Percentiles rank a stretch among this genome's conserved stretches.
Conservation (phyloP, 2,797 vertebrate species). For the Esox masquinongy region DNA sequence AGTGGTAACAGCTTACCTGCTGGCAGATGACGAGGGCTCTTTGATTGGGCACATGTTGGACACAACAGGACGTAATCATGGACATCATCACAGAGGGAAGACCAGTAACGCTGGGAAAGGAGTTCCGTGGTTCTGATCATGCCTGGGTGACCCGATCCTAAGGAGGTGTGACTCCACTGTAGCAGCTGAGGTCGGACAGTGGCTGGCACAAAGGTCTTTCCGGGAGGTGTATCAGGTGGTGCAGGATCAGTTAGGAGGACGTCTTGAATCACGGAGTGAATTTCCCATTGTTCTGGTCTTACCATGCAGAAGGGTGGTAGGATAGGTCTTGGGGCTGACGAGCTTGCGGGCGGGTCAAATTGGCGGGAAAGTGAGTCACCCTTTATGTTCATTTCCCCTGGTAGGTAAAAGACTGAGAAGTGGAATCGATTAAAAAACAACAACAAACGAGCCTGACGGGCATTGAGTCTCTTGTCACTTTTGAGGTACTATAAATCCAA, state of each 20-base stretch:
- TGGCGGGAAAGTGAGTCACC: not conserved
- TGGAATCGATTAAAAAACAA: not conserved
- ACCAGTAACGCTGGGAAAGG: no score
- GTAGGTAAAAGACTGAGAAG: not conserved
- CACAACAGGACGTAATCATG: no score
- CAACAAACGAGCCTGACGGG: conserved; percentile 3
- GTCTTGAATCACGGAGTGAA: not conserved
- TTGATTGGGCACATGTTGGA: no score
- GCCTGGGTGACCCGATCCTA: no score
- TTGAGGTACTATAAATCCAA: not conserved
- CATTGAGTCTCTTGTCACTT: not conserved
- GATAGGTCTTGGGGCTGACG: no score
- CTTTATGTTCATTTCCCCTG: not conserved
- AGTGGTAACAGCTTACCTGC: no score
- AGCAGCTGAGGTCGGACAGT: not conserved
- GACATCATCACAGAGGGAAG: no score
- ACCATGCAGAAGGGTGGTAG: no score
- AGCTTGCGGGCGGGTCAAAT: not conserved
- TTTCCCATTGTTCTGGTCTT: not conserved
- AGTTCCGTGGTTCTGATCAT: no score
- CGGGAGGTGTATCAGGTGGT: not conserved
- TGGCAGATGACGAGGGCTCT: no score
- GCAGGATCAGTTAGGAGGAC: not conserved
- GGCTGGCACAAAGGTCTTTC: not conserved
- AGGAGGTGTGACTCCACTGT: no score